Percentiles rank a stretch among this genome's conserved stretches.
These are phyloP conservation scores for Rhipidura dahli DNA, from an alignment of 2,113 vertebrate species.

Conservation along the genomic window DNA sequence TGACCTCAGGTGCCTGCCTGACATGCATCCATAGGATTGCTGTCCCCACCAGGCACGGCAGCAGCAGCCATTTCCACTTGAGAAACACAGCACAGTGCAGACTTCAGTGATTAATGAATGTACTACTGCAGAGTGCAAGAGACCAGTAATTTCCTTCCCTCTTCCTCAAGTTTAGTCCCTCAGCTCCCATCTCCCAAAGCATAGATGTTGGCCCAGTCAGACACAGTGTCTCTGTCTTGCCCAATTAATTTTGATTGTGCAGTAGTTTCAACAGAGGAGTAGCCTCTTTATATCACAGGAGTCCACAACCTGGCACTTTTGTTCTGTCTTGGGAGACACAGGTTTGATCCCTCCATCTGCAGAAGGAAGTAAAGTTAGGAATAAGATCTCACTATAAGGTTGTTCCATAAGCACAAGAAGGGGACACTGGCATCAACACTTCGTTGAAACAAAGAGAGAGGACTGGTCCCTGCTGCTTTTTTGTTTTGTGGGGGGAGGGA, in stretches of 20 bases:
- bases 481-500: not conserved
- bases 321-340: not conserved
- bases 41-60: not conserved
- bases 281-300: not conserved
- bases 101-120: not conserved
- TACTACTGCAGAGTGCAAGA: not conserved
- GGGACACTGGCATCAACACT: not conserved
- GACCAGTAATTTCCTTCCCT: not conserved
- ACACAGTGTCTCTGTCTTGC: not conserved
- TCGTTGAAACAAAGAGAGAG: not conserved
- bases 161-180: not conserved
- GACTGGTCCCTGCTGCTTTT: not conserved
- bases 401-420: not conserved
- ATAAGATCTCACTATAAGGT: not conserved
- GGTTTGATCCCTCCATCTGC: not conserved
- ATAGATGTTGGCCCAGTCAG: not conserved
- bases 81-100: not conserved
- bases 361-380: not conserved
- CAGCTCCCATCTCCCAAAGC: not conserved
- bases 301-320: not conserved
- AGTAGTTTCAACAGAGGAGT: not conserved
- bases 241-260: not conserved
- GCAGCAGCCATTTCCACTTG: rapidly evolving
- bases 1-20: rapidly evolving
- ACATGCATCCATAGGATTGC: not conserved